Evolutionary conservation across 2,888 invertebrate genomes (phyloP), one percentile per base, ranked within the genome.

Genomic region (Leucophenga maculata): DNA sequence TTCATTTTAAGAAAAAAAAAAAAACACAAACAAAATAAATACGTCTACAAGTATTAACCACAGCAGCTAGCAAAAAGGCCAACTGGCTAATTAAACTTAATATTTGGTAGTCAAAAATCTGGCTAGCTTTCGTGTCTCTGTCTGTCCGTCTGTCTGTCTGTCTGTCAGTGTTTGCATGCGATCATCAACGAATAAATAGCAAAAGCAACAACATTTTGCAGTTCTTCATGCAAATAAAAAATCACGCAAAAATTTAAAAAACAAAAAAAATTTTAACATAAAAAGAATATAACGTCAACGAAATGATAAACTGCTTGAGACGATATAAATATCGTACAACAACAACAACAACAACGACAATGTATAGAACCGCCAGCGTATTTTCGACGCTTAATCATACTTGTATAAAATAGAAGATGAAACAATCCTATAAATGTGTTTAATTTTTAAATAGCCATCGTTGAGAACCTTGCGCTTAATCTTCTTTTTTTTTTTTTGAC

Each of bases 391-490:
- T 75, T 82, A 80, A 78, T 80, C 84, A 80, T 75, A 74, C 60
- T 69, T 69, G 70, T 75, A 70, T 69, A 74, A 82, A 80, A 80
- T 80, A 80, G 84, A 73, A 80, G 80, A 82, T 80, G 84, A 80
- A 83, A 74, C 78, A 75, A 67, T 67, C 74, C 46, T 65, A 39
- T 39, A 39, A 11, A 39, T 39, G 39, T 39, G 11, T 39, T 26
- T 26, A 26, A 26, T 26, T 3, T 26, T 26, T 26, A 26, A 26
- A 26, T 4, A 2, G 26, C 26, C 26, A 46, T 65, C 64, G 26
- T 26, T 26, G 26, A 26, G 26, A 26, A 26, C 26, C 26, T 26
- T 57, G 9, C 22, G 18, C 22, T 60, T 54, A 64, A 68, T 72
- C 26, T 26, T 26, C 4, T 2, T 26, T 2, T 26, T 26, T 26